A percentile compares a stretch with the other conserved stretches of the same genome.
Conservation (phyloP, 2,797 vertebrate species). For the Cryptoprocta ferox region DNA sequence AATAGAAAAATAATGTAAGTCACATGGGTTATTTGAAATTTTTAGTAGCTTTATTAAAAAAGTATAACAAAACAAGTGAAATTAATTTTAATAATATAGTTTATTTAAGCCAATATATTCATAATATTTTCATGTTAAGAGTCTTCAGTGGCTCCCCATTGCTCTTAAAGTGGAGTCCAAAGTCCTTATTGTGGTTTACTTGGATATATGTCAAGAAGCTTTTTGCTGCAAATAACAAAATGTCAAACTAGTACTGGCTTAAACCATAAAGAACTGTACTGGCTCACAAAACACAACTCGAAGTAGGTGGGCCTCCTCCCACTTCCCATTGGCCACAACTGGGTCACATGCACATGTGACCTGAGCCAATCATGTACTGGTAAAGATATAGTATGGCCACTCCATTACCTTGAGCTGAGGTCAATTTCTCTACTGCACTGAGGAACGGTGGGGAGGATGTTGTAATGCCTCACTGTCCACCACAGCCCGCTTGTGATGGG, state of each 20-base stretch:
- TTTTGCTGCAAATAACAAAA: neutral
- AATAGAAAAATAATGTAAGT: neutral
- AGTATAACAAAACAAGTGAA: neutral
- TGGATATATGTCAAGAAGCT: neutral
- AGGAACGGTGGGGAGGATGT: neutral
- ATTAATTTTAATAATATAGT: conserved; percentile 4
- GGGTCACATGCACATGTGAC: neutral
- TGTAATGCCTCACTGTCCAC: rapidly evolving
- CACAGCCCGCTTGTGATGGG: rapidly evolving
- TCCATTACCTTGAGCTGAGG: neutral
- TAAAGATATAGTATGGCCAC: neutral
- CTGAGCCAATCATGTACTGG: neutral
- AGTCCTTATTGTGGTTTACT: neutral
- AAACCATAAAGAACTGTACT: neutral
- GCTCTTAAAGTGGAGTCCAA: neutral
- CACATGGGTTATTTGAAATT: neutral
- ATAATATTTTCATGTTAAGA: neutral
- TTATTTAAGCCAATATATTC: conserved; percentile 15
- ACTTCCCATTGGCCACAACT: neutral
- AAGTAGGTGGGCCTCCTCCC: neutral
- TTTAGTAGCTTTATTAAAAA: conserved; percentile 21
- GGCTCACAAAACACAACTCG: neutral
- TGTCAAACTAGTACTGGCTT: too few relatives aligned
- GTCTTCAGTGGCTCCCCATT: neutral
- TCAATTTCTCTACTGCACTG: neutral